Evolutionary conservation across 2,888 invertebrate genomes (phyloP), one percentile per base, ranked within the genome.

Genomic region (Thereva nobilitata): DNA sequence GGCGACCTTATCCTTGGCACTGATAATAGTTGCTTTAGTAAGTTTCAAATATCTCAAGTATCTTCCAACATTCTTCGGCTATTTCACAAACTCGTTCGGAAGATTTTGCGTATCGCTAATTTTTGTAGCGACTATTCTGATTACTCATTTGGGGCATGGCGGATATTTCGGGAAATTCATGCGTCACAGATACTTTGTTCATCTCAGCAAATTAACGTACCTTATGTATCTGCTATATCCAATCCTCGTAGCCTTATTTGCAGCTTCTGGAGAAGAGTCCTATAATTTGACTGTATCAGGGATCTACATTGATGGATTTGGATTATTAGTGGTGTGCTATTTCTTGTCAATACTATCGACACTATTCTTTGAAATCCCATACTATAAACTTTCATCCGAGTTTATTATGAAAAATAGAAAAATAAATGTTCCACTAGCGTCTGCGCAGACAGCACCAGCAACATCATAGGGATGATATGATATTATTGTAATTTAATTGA

Each of bases 201-300:
- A 55, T 3, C 12, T 55, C 7, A 55, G 12, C 40, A 55, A 55
- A 4, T 4, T 55, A 6, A 12, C 54, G 4, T 55, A 55, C 12
- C 38, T 55, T 38, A 55, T 55, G 54, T 55, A 55, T 9, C 40
- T 55, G 2, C 7, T 55, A 12, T 23, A 55, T n/a, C 54, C 54
- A 5, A 8, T 55, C 40, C 5, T 55, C 4, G 54, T 55, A 4
- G 38, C 8, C 10, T 5, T 10, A 23, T 55, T 40, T 12, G 12
- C 40, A 3, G 54, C 54, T 1, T 35, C 10, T 10, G 41, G 54
- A 23, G 54, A 55, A 5, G 8, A 10, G 9, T 40, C 54, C 8
- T n/a, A 23, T 23, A 23, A 1, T 55, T 55, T 41, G 54, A 8
- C 3, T 12, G 54, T 4, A 3, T 10, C 41, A 5, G 23, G 23